Evolutionary conservation across 92 coral and sea anemone species (phyloP), one percentile per base, ranked within the genome.

Genomic region (Porites rus): DNA sequence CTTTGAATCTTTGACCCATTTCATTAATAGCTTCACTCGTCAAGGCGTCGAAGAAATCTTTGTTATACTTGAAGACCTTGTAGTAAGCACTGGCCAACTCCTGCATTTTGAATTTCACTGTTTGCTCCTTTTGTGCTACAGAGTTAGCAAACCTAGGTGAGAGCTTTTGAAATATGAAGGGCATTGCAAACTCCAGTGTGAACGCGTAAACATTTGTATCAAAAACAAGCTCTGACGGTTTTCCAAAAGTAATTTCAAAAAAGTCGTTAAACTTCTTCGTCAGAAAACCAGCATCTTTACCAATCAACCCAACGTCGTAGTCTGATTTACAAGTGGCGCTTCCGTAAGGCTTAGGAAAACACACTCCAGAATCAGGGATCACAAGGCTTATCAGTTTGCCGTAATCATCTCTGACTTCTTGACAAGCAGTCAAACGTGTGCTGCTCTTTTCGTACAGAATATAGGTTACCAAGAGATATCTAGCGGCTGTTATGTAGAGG

Each of bases 191-290:
- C 74, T 94, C 95, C 70, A 94, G 87, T 20, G 98, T 86, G 79
- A 89, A 92, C 1, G 95, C 98, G 87, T 94, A 94, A 17, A 94
- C 93, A 86, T 94, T 94, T 46, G 98, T 89, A 76, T 94, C 95
- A 58, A 94, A 92, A 1, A 94, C 90, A 51, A 86, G 84, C 72
- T 89, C 98, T 53, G 92, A 84, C 12, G 95, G 84, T 80, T 89
- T 94, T 22, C 88, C 95, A 10, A 72, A 11, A 20, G 25, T 14
- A 51, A 80, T 50, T 78, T 91, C 77, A 79, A 94, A 94, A 76
- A 86, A 92, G 50, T 70, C 43, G 80, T 94, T 92, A 63, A 92
- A 94, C 74, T 81, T 80, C 78, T 76, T 86, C 12, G 91, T 77
- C 16, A 92, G 72, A n/a, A 69, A 18, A 20, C 98, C 98, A 65